phyloP scores from a whole-genome alignment of 2,797 vertebrate species.

The Macroramphosus scolopax region DNA sequence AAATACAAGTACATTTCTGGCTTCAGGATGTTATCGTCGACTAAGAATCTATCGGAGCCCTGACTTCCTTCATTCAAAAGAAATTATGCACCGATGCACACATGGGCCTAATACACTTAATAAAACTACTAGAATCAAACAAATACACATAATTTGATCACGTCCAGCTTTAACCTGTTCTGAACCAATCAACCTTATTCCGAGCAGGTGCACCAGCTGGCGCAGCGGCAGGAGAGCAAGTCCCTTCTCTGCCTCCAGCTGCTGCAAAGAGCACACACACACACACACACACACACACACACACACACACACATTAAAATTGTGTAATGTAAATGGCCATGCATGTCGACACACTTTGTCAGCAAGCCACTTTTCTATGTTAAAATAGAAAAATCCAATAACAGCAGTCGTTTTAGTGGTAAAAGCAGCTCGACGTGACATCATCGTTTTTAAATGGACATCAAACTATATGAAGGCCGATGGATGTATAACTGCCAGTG shows the following conservation, averaged over 20 bases:
- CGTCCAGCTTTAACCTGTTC: conserved; percentile 47
- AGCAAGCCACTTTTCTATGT: too few species aligned
- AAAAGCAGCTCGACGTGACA: too few species aligned
- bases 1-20: not conserved
- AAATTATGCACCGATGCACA: not conserved
- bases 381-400: too few species aligned
- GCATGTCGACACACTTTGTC: conserved; percentile 6
- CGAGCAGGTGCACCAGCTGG: conserved; percentile 61
- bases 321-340: conserved; percentile 9
- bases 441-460: too few species aligned
- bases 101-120: not conserved
- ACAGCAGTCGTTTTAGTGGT: too few species aligned
- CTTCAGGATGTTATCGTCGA: not conserved
- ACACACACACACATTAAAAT: conserved; percentile 26
- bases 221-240: not conserved
- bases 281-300: conserved; percentile 5
- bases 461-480: too few species aligned
- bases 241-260: conserved; percentile 56
- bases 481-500: too few species aligned
- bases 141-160: conserved; percentile 19
- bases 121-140: conserved; percentile 1
- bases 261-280: conserved; percentile 26
- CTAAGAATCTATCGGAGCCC: not conserved
- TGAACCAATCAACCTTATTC: conserved; percentile 55
- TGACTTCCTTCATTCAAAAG: conserved; percentile 1